Base-by-base conservation (phyloP, 30 jellyfish, hydroid and myxozoan genomes). In the Euphysa ruthae region DNA sequence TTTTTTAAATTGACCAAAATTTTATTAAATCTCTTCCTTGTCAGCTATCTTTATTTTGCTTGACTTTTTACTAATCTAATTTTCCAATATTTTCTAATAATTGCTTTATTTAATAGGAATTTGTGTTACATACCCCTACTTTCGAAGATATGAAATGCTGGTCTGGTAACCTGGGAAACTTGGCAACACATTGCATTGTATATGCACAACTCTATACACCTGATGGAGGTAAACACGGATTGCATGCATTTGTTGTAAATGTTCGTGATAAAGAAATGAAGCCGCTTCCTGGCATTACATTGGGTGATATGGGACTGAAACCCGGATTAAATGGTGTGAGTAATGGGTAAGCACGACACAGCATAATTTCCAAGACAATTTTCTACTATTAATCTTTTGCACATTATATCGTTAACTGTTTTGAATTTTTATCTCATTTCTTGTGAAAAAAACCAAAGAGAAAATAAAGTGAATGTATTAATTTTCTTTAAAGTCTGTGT, bases 301-400 rank as follows among this genome's bases (percentile, higher is more conserved):
- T 80, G 49, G 97, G 97, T 2, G 97, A 88, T 54, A 88, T 88
- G 97, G 97, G 97, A 21, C 58, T 71, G 33, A 88, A 88, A 55
- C 63, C 69, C 25, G 97, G 97, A 44, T 61, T 88, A 25, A 88
- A 88, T 61, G 93, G 94, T 7, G 18, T 88, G 2, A 90, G 76
- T 30, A 88, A 88, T 79, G 97, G 97, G 97, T 88, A 73, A 33
- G n/a, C n/a, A n/a, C n/a, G n/a, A n/a, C n/a, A n/a, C n/a, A n/a
- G n/a, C n/a, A n/a, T n/a, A n/a, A n/a, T n/a, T n/a, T n/a, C n/a
- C n/a, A n/a, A n/a, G n/a, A n/a, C n/a, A n/a, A n/a, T n/a, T n/a
- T n/a, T n/a, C n/a, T n/a, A n/a, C n/a, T n/a, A n/a, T n/a, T n/a
- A n/a, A n/a, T n/a, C n/a, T n/a, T n/a, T n/a, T n/a, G n/a, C n/a